Percentiles rank a stretch among this genome's conserved stretches.
These are phyloP conservation scores for Euplexia lucipara DNA, from an alignment of 2,888 invertebrate species.

Conservation along the genomic window DNA sequence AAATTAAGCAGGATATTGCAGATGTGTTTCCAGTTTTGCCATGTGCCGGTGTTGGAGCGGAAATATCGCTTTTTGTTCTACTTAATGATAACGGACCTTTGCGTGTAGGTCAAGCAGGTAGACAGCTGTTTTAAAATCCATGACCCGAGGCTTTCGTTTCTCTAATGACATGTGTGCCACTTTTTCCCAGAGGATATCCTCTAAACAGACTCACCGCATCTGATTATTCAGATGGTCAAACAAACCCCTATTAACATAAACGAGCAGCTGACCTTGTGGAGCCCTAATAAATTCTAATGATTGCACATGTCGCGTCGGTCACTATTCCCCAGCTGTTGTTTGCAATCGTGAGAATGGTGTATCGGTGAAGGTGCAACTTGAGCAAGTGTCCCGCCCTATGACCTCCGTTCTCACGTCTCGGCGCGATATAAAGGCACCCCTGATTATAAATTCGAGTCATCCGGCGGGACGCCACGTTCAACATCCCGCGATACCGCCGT, in stretches of 20 bases:
- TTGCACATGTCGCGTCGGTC: constrained; percentile 82
- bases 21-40: constrained; percentile 81
- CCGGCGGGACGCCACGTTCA: constrained; percentile 79
- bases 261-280: constrained; percentile 83
- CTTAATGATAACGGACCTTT: constrained; percentile 79
- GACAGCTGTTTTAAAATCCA: constrained; percentile 79
- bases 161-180: constrained; percentile 72
- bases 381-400: constrained; percentile 88
- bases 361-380: constrained; percentile 83
- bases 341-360: constrained; percentile 85
- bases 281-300: constrained; percentile 88
- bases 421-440: constrained; percentile 80
- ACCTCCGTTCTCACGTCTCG: constrained; percentile 86
- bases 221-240: constrained; percentile 79
- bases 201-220: constrained; percentile 59
- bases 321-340: constrained; percentile 81
- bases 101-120: constrained; percentile 82
- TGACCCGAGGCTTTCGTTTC: constrained; percentile 59
- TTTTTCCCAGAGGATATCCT: constrained; percentile 79
- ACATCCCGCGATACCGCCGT: constrained; percentile 73
- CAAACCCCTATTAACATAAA: constrained; percentile 80
- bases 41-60: constrained; percentile 79
- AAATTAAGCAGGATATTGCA: constrained; percentile 81
- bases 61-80: constrained; percentile 82
- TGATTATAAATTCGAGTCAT: constrained; percentile 87